Conservation (phyloP, 92 coral and sea anemone species). For the Parazoanthus atlanticus region DNA sequence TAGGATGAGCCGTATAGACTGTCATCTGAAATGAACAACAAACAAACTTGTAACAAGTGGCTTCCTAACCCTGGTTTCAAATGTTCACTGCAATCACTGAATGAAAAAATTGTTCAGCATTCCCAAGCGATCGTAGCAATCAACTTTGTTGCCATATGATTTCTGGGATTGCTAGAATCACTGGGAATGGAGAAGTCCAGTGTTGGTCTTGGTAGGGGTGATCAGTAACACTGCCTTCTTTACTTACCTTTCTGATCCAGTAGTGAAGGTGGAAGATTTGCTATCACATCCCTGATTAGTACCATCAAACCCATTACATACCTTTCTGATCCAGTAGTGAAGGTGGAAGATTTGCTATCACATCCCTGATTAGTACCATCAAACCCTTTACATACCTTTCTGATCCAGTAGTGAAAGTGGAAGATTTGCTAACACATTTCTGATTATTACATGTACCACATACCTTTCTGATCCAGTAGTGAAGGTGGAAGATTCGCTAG, state of each 20-base stretch:
- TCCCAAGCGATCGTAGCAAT: too few relatives aligned
- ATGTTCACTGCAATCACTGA: too few relatives aligned
- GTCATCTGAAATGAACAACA: conserved; percentile 62
- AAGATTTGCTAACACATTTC: conserved; percentile 58
- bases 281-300: neutral
- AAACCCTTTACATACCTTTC: neutral
- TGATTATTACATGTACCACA: too few relatives aligned
- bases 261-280: too few relatives aligned
- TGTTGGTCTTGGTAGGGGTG: neutral
- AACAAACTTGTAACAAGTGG: neutral
- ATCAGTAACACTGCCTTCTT: neutral
- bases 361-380: conserved; percentile 38
- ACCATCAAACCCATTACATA: neutral
- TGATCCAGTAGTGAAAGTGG: too few relatives aligned
- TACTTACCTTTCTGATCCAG: neutral
- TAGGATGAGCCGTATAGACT: conserved; percentile 53
- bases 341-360: conserved; percentile 46
- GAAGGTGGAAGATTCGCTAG: too few relatives aligned
- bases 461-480: neutral
- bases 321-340: too few relatives aligned
- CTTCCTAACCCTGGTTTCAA: too few relatives aligned
- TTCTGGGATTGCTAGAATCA: neutral
- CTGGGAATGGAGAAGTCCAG: neutral
- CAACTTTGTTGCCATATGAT: too few relatives aligned
- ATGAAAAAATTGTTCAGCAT: too few relatives aligned